These are phyloP conservation scores for Prolemur simus DNA, from an alignment of 2,113 vertebrate species.

Conservation along the genomic window DNA sequence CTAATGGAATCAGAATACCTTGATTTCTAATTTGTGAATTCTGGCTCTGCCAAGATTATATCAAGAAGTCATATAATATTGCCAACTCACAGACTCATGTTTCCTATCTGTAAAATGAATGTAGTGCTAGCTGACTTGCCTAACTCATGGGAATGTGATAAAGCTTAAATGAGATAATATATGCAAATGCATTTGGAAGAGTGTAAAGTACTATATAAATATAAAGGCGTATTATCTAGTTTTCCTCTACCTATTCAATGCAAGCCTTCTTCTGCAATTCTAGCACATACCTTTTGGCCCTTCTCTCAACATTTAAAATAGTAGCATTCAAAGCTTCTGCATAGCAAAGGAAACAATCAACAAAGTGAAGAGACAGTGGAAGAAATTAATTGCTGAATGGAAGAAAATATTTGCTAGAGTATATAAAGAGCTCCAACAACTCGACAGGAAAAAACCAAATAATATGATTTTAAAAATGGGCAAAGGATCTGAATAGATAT, in stretches of 20 bases:
- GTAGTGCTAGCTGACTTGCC: background rate
- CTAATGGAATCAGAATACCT: background rate
- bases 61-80: background rate
- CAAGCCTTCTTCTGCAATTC: background rate
- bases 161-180: background rate
- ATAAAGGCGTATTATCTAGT: background rate
- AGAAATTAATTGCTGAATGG: too few relatives aligned
- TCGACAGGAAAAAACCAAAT: too few relatives aligned
- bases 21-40: background rate
- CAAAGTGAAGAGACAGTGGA: too few relatives aligned
- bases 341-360: too few relatives aligned
- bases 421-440: too few relatives aligned
- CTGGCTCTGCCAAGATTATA: background rate
- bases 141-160: fast-evolving
- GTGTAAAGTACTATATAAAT: background rate
- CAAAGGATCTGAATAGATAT: too few relatives aligned
- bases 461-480: too few relatives aligned
- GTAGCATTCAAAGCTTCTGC: background rate
- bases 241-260: background rate
- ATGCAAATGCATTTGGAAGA: background rate
- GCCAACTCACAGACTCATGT: background rate
- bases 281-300: background rate
- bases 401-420: too few relatives aligned
- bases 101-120: background rate
- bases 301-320: background rate